Base-by-base conservation (phyloP, 2,113 vertebrate species). In the Eulemur rufifrons region DNA sequence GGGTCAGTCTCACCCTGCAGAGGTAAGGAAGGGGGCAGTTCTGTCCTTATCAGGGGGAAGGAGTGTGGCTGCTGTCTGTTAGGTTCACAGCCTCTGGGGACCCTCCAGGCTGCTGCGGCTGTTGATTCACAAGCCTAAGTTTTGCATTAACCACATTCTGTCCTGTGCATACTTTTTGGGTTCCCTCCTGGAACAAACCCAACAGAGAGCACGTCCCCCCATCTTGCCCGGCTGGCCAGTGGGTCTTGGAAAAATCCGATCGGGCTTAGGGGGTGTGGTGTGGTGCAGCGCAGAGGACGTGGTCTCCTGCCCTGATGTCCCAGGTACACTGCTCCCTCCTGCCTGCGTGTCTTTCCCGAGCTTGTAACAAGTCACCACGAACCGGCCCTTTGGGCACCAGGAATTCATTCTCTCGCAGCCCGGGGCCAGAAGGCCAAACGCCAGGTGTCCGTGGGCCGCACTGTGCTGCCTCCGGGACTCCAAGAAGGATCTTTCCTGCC, bases 401-500 rank as follows among this genome's bases (percentile, higher is more conserved):
- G 5, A 4, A 0, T 9, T 32, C 12, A 20, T 14, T 25, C 3
- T 37, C 29, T n/a, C 14, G 4, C 1, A 17, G 42, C 34, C 69
- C 39, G 14, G 29, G 4, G 39, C 71, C 42, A 17, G 20, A 29
- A 4, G 21, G 29, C 69, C 21, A 23, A 10, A 45, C 21, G 0
- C 3, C 0, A 2, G 69, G 5, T 10, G 1, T 39, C 59, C 0
- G 0, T 1, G 34, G 39, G 13, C 39, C 0, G 0, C 4, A 2
- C 2, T 11, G 14, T 4, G 3, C 2, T 11, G 14, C 71, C 17
- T 8, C 34, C 0, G 2, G 56, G 39, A 0, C 29, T 18, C 69
- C 8, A 10, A 23, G n/a, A 25, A 59, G 59, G 7, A 3, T 1
- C 11, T 20, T 7, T 8, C 29, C 3, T 0, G 3, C n/a, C 9